Evolutionary conservation across 2,888 invertebrate genomes (phyloP), one percentile per base, ranked within the genome.

Genomic region (Silvanus unidentatus): DNA sequence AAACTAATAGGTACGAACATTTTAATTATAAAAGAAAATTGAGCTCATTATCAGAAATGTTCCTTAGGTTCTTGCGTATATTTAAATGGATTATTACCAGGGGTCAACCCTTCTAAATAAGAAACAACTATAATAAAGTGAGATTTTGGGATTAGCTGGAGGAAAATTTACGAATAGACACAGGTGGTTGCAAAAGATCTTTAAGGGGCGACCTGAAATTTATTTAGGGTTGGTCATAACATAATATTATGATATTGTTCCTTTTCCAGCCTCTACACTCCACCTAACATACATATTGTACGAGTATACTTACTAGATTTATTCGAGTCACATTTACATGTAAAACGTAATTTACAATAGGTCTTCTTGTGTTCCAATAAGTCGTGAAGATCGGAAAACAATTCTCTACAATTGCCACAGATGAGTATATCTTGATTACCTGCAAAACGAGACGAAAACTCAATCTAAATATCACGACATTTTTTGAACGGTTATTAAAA

Each of bases 341-440:
- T 81, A 71, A 82, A 82, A 58, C 82, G 76, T 57, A 84, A 75
- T 68, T 82, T 81, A 72, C 84, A 85, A 68, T 81, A 81, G 46
- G 78, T 77, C 61, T 82, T 81, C 73, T 85, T 84, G 73, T 87
- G 86, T 58, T 85, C 82, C 53, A 84, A 75, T 51, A 85, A 74
- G 58, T 82, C 82, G 56, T 82, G 80, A 11, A 86, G 74, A 60
- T 82, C 82, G 43, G 81, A 78, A 69, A 85, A 86, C 73, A 83
- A 78, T 66, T 84, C 83, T 53, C 84, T 76, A 70, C 86, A 86
- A 65, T 82, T 82, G 40, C 86, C 86, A 66, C 86, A 87, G 57
- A 86, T 85, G 58, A 87, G 73, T 52, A 86, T 82, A 67, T 87
- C 86, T 44, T 82, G 81, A 66, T 81, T 81, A 66, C 80, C 82